Conservation (phyloP, 2,888 invertebrate genomes). For the Cybosia mesomella region DNA sequence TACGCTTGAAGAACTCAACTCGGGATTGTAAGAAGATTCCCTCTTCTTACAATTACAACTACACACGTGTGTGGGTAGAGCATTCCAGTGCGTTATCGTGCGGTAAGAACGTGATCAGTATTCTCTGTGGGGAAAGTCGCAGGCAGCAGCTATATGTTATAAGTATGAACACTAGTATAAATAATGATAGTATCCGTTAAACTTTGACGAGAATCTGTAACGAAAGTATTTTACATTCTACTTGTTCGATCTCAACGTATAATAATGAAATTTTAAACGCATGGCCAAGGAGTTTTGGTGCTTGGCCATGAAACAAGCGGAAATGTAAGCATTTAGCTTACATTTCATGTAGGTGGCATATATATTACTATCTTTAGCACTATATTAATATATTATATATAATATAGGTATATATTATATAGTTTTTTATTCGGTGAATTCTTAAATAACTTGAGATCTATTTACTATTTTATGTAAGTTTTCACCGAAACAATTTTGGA, state of each 20-base stretch:
- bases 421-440: neutral
- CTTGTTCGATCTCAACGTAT: constrained; percentile 29
- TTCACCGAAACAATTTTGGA: neutral
- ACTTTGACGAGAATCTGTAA: constrained; percentile 62
- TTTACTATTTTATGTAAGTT: neutral
- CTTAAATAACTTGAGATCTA: neutral
- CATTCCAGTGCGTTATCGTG: too few relatives aligned
- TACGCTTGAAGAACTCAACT: too few relatives aligned
- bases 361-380: constrained; percentile 12
- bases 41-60: too few relatives aligned
- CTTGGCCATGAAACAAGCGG: constrained; percentile 57
- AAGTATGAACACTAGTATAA: constrained; percentile 4
- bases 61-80: too few relatives aligned
- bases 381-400: neutral
- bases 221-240: constrained; percentile 62
- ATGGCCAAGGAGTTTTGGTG: constrained; percentile 56
- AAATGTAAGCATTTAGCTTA: constrained; percentile 36
- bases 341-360: too few relatives aligned
- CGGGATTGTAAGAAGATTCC: too few relatives aligned
- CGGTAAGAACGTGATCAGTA: too few relatives aligned
- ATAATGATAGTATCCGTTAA: constrained; percentile 17
- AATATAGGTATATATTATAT: neutral
- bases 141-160: neutral
- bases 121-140: too few relatives aligned
- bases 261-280: constrained; percentile 27